Conservation (phyloP, 2,888 invertebrate genomes). For the Sepioteuthis lessoniana region DNA sequence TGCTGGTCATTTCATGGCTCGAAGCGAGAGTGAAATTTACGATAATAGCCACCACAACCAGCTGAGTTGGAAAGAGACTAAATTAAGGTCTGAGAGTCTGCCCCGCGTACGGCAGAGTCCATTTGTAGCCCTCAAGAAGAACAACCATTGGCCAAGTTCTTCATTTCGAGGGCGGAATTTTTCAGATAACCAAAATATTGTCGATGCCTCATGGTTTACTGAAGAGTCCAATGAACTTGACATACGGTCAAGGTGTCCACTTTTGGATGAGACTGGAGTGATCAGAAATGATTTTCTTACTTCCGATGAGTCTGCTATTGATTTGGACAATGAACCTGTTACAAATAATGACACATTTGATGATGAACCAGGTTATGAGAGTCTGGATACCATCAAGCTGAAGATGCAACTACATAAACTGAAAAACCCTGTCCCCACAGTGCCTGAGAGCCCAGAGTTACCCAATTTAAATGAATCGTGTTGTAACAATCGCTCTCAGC, state of each 20-base stretch:
- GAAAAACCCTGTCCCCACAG: slow-evolving; percentile 34
- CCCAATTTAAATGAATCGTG: slow-evolving; percentile 35
- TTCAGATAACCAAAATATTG: slow-evolving; percentile 34
- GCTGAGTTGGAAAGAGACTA: slow-evolving; percentile 38
- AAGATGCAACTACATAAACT: slow-evolving; percentile 41
- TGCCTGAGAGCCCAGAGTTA: slow-evolving; percentile 36
- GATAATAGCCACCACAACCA: slow-evolving; percentile 6
- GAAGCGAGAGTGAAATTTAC: slow-evolving; percentile 47
- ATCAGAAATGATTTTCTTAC: slow-evolving; percentile 42
- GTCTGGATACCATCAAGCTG: slow-evolving; percentile 38
- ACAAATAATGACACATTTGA: slow-evolving; percentile 15
- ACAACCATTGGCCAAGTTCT: slow-evolving; percentile 24
- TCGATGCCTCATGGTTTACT: slow-evolving; percentile 21
- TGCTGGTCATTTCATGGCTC: slow-evolving; percentile 36
- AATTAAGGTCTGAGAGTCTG: slow-evolving; percentile 39
- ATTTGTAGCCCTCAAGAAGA: neutral
- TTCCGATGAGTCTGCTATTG: slow-evolving; percentile 44
- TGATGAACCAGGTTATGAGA: slow-evolving; percentile 46
- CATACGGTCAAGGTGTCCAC: neutral
- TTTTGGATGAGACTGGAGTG: slow-evolving; percentile 39
- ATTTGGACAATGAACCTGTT: slow-evolving; percentile 24
- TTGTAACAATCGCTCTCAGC: neutral
- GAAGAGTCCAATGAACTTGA: neutral
- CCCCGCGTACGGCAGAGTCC: slow-evolving; percentile 35
- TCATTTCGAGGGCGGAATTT: neutral